Evolutionary conservation across 2,888 invertebrate genomes (phyloP), one percentile per base, ranked within the genome.

Genomic region (Heliconius erato): DNA sequence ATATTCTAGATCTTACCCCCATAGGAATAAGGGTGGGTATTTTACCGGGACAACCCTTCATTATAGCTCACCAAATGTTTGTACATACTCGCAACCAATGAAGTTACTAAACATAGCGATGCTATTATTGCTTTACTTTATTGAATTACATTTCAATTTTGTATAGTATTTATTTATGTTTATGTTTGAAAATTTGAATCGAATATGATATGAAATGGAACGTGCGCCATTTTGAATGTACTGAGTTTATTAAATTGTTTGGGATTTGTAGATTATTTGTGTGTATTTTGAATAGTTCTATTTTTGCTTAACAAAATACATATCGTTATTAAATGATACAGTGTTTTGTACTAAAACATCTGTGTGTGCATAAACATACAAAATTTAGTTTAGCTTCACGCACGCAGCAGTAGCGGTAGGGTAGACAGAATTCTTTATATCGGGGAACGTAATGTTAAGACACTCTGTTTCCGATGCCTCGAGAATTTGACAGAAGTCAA

Each of bases 21-120:
- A 69, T 28, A 19, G 49, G 14, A 44, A 79, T 83, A 85, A 74
- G 28, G 84, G 82, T 28, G 40, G 81, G 49, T 71, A 78, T 35
- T 32, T 54, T 32, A 32, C 26, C 23, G 16, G 9, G 40, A 11
- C 76, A 76, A 67, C 72, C 85, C 84, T 85, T 85, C 82, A 84
- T 85, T 85, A 86, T 86, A 85, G 82, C 84, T 86, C 81, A 85
- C 86, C 85, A 87, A 87, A 88, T 87, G 86, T 87, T 87, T 85
- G 85, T 84, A 82, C 82, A 80, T 84, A 83, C 79, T 80, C 82
- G 68, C 82, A 84, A 76, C 74, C 79, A 82, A 85, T 85, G 74
- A 81, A 84, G 84, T 81, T 84, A 84, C 84, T 84, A 82, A 85
- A 82, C 84, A 84, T 84, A 82, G 74, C 82, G 65, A 69, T 82